Percentiles rank a stretch among this genome's conserved stretches.
phyloP scores from a whole-genome alignment of 2,797 vertebrate species.

The Gambelia wislizenii region DNA sequence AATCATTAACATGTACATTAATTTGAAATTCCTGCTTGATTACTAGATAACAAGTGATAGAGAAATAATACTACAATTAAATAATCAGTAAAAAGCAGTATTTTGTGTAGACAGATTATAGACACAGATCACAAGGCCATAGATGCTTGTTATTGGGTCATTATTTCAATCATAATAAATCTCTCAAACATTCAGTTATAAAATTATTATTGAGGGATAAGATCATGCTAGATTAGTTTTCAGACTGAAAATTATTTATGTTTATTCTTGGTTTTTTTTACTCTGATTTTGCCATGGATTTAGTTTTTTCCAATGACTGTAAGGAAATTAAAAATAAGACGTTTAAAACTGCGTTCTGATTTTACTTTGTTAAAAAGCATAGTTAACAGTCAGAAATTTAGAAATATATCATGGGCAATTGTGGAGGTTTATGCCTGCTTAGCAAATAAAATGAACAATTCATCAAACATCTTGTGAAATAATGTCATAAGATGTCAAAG shows the following conservation, averaged over 20 bases:
- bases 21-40: slow-evolving; percentile 45
- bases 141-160: neutral
- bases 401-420: neutral
- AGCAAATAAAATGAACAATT: neutral
- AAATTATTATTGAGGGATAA: neutral
- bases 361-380: slow-evolving; percentile 2
- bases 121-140: slow-evolving; percentile 7
- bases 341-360: slow-evolving; percentile 9
- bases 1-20: slow-evolving; percentile 28
- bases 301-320: slow-evolving; percentile 55
- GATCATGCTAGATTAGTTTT: slow-evolving; percentile 44
- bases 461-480: neutral
- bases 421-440: neutral
- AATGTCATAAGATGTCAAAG: neutral
- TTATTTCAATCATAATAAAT: neutral
- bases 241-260: slow-evolving; percentile 50
- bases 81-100: neutral
- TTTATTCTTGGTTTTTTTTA: slow-evolving; percentile 55
- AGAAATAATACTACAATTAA: slow-evolving; percentile 54
- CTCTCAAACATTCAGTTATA: slow-evolving; percentile 47
- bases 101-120: neutral
- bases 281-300: slow-evolving; percentile 40
- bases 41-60: slow-evolving; percentile 7
- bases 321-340: slow-evolving; percentile 55
- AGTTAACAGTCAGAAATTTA: slow-evolving; percentile 28